Percentiles rank a stretch among this genome's conserved stretches.
Evolutionary conservation across 2,888 invertebrate genomes (phyloP).

Genomic region (Drosophila kambysellisi): DNA sequence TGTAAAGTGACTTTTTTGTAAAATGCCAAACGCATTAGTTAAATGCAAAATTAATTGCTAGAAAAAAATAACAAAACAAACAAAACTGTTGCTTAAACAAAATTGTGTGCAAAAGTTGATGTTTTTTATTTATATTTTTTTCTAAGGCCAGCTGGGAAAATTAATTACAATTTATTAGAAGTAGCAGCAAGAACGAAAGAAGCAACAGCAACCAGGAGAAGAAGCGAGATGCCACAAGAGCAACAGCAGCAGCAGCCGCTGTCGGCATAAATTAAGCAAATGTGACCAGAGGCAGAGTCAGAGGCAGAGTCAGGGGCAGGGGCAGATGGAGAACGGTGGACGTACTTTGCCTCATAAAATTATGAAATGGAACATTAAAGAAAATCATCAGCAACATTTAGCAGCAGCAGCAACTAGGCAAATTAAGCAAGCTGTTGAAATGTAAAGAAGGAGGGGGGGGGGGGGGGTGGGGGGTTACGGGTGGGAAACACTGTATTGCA

Average conservation of each 20-base stretch:
- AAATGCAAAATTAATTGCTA: slow-evolving; percentile 73
- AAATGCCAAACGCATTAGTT: slow-evolving; percentile 69
- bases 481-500: slow-evolving; percentile 11
- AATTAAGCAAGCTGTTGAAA: slow-evolving; percentile 19
- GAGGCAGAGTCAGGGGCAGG: slow-evolving; percentile 3
- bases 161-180: slow-evolving; percentile 76
- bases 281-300: slow-evolving; percentile 24
- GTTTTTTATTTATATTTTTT: slow-evolving; percentile 24
- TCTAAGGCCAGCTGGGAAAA: slow-evolving; percentile 66
- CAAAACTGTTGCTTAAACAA: slow-evolving; percentile 25
- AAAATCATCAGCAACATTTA: slow-evolving; percentile 72
- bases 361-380: slow-evolving; percentile 69
- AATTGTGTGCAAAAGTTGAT: slow-evolving; percentile 44
- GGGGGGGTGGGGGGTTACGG: background rate
- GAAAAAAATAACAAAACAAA: slow-evolving; percentile 17
- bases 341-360: slow-evolving; percentile 57
- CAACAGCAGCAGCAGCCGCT: slow-evolving; percentile 43
- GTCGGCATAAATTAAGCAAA: slow-evolving; percentile 72
- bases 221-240: slow-evolving; percentile 12
- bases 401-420: slow-evolving; percentile 31
- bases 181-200: slow-evolving; percentile 18
- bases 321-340: background rate
- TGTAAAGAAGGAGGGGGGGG: background rate
- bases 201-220: slow-evolving; percentile 1
- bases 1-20: slow-evolving; percentile 39